Percentiles rank a stretch among this genome's conserved stretches.
Conservation (phyloP, 2,797 vertebrate genomes). For the Aselliscus stoliczkanus region DNA sequence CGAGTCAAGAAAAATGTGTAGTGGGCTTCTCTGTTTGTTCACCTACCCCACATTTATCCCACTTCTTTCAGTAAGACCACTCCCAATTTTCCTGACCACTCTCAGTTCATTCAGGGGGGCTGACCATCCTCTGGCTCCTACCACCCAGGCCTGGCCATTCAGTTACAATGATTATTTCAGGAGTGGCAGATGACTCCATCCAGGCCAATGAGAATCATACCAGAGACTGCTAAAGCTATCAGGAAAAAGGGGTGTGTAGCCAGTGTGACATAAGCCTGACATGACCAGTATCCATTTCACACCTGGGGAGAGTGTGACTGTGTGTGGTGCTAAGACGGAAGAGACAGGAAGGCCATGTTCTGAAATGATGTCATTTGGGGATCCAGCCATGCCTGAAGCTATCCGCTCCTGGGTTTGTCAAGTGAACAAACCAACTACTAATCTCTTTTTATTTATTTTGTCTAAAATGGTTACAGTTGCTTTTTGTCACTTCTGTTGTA, state of each 20-base stretch:
- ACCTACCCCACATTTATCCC: rapidly evolving
- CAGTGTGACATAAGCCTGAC: neutral
- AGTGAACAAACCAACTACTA: neutral
- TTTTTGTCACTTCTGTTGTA: neutral
- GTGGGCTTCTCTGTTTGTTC: neutral
- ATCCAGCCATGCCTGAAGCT: neutral
- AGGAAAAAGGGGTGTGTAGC: neutral
- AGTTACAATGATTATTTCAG: neutral
- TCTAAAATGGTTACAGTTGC: neutral
- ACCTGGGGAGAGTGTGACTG: neutral
- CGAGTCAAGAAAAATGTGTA: neutral
- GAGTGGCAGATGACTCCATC: neutral
- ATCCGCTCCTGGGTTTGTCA: neutral
- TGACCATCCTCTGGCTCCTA: neutral
- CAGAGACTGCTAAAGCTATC: neutral
- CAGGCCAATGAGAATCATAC: neutral
- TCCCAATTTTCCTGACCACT: neutral
- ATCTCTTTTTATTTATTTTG: neutral
- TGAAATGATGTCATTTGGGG: neutral
- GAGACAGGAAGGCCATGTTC: neutral
- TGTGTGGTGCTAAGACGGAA: neutral
- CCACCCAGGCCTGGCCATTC: neutral
- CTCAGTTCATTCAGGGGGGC: neutral
- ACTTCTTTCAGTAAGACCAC: neutral
- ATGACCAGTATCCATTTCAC: neutral